A percentile compares a stretch with the other conserved stretches of the same genome.
Conservation (phyloP, 2,113 vertebrate species). For the Dolichotis patagonum region DNA sequence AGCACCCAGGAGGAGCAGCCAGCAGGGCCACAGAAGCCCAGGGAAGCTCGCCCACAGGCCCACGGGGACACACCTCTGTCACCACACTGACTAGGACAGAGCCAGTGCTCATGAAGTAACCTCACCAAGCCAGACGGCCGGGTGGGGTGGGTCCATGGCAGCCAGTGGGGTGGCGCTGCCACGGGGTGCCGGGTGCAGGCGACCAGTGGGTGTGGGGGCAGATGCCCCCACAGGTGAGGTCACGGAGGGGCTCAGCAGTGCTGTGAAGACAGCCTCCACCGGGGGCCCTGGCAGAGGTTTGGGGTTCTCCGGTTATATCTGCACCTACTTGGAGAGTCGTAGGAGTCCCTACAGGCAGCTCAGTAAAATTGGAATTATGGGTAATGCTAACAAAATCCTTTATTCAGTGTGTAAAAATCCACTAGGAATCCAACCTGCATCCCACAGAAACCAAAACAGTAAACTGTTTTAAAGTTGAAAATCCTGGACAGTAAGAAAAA, state of each 20-base stretch:
- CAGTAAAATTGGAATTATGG: not conserved
- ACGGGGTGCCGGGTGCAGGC: not conserved
- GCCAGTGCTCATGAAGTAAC: not conserved
- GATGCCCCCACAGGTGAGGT: not conserved
- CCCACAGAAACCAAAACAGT: not conserved
- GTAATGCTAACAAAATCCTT: not conserved
- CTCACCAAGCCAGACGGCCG: too few species aligned
- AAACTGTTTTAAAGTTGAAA: conserved; percentile 40
- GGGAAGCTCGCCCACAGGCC: not conserved
- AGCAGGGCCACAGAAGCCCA: not conserved
- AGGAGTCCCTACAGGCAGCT: fast-evolving
- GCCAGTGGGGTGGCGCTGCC: fast-evolving
- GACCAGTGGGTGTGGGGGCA: too few species aligned
- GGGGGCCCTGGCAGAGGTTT: not conserved
- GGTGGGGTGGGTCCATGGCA: fast-evolving
- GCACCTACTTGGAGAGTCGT: not conserved
- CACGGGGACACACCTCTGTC: fast-evolving
- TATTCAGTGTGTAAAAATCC: not conserved
- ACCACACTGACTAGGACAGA: not conserved
- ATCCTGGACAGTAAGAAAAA: conserved; percentile 33
- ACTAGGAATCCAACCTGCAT: not conserved
- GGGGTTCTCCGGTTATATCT: not conserved
- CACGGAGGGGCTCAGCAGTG: not conserved
- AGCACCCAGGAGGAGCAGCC: fast-evolving
- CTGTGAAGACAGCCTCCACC: not conserved